Percentiles rank a stretch among this genome's conserved stretches.
phyloP scores from a whole-genome alignment of 1,140 invertebrate genomes.

The Drosophila watanabei region DNA sequence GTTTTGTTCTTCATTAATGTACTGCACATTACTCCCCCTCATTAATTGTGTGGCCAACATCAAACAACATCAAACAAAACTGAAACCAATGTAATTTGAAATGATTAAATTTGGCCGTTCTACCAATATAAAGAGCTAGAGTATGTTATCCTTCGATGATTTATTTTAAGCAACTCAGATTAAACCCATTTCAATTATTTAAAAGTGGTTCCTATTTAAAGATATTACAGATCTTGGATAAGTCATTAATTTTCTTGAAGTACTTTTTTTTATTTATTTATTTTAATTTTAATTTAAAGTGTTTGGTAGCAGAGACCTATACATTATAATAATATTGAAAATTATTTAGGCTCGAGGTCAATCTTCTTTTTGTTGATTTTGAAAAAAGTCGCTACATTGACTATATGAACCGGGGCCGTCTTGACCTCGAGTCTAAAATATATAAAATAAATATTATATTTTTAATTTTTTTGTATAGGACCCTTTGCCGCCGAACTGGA shows the following conservation, averaged over 20 bases:
- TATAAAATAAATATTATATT: neutral
- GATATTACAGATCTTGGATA: neutral
- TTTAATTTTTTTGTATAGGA: neutral
- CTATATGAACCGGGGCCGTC: too few species aligned
- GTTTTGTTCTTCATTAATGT: conserved; percentile 37
- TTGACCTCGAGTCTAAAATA: too few species aligned
- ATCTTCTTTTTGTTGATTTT: too few species aligned
- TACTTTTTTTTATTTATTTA: neutral
- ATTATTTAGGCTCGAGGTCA: too few species aligned
- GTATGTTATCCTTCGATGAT: neutral
- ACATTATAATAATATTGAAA: too few species aligned
- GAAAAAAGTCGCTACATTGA: too few species aligned
- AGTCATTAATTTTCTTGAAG: neutral
- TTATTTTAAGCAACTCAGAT: neutral
- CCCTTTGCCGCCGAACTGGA: neutral
- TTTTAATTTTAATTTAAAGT: neutral
- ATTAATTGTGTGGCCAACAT: conserved; percentile 39
- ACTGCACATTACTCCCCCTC: conserved; percentile 31
- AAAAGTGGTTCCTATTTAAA: neutral
- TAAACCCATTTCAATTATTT: neutral
- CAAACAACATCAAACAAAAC: conserved; percentile 53
- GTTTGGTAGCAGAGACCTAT: too few species aligned
- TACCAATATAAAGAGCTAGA: neutral
- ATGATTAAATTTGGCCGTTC: neutral
- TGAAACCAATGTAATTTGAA: neutral